Conservation (phyloP, 2,888 invertebrate species). For the Aphrophora alni region DNA sequence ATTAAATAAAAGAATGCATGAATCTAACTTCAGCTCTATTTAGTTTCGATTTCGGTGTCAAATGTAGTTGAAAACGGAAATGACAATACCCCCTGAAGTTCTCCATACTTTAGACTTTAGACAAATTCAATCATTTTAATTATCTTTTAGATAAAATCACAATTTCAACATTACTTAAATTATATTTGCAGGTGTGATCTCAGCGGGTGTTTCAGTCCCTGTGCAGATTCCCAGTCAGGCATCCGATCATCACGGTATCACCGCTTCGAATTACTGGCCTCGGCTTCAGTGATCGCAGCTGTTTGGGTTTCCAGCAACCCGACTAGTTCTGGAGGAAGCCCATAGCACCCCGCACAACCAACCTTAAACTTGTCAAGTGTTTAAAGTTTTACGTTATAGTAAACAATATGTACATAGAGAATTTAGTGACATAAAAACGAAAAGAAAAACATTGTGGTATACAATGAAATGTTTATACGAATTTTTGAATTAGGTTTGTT, state of each 20-base stretch:
- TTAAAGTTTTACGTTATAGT: too few species aligned
- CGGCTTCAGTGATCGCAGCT: conserved; percentile 93
- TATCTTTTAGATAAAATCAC: too few species aligned
- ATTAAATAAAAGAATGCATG: too few species aligned
- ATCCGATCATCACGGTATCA: conserved; percentile 69
- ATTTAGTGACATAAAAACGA: too few species aligned
- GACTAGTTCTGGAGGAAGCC: conserved; percentile 65
- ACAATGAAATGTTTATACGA: not conserved
- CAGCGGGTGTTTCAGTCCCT: conserved; percentile 90
- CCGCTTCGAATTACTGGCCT: conserved; percentile 78
- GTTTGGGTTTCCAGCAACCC: conserved; percentile 82
- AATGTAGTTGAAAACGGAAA: too few species aligned
- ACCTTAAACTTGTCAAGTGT: not conserved
- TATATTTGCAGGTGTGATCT: conserved; percentile 83
- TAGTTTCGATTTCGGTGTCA: too few species aligned
- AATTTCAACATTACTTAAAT: too few species aligned
- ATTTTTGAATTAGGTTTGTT: not conserved
- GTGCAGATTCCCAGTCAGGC: conserved; percentile 90
- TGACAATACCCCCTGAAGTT: too few species aligned
- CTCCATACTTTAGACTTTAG: too few species aligned
- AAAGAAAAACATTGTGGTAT: not conserved
- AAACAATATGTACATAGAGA: too few species aligned
- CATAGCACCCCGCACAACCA: conserved; percentile 32
- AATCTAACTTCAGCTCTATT: too few species aligned
- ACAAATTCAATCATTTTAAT: too few species aligned